A percentile compares a stretch with the other conserved stretches of the same genome.
Conservation (phyloP, 2,113 vertebrate species). For the Pungitius pungitius region DNA sequence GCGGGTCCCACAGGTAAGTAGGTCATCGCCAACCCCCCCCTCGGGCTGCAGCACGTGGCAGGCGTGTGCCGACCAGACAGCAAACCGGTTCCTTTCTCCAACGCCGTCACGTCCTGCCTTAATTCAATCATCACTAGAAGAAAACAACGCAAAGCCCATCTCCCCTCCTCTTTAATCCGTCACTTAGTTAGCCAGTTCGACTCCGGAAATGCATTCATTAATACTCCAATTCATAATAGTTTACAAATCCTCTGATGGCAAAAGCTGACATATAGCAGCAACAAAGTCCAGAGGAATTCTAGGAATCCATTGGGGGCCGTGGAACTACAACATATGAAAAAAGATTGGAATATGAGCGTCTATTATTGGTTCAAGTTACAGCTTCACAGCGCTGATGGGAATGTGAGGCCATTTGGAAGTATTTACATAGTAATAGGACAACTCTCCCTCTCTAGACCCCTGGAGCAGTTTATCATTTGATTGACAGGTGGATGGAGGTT, state of each 20-base stretch:
- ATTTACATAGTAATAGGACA: constrained; percentile 55
- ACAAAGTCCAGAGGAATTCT: background rate
- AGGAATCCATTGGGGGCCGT: background rate
- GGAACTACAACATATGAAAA: background rate
- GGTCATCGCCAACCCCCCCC: constrained; percentile 58
- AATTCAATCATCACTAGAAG: constrained; percentile 6
- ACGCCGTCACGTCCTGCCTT: background rate
- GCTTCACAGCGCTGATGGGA: constrained; percentile 20
- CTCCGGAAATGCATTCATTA: too few relatives aligned
- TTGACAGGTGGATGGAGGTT: constrained; percentile 22
- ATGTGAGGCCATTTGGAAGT: constrained; percentile 22
- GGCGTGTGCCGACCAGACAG: constrained; percentile 43
- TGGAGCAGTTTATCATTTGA: constrained; percentile 18
- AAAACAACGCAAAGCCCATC: background rate
- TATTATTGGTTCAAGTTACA: constrained; percentile 18
- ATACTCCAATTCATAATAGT: background rate
- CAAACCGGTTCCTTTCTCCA: constrained; percentile 10
- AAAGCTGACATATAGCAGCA: background rate
- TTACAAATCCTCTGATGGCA: background rate
- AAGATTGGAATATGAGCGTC: too few relatives aligned
- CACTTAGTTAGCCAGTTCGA: too few relatives aligned
- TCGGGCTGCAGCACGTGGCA: constrained; percentile 48
- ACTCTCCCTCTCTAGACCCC: constrained; percentile 20
- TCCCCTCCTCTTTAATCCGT: background rate
- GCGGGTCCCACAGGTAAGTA: constrained; percentile 63